These are phyloP conservation scores for Galeruca laticollis DNA, from an alignment of 2,888 invertebrate species.

Conservation along the genomic window DNA sequence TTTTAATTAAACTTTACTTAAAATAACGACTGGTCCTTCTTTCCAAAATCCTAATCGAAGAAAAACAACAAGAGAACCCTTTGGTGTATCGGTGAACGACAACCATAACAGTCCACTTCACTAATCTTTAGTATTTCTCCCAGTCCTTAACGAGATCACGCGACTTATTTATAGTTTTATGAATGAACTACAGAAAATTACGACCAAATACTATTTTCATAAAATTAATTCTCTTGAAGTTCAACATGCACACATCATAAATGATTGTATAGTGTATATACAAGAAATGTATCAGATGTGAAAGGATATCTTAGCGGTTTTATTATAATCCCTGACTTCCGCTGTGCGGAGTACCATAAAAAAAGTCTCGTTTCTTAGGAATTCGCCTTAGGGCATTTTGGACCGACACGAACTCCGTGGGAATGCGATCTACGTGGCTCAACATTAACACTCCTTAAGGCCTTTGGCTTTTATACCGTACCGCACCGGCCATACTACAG, in stretches of 20 bases:
- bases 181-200: conserved; percentile 33
- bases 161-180: conserved; percentile 25
- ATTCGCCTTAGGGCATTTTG: conserved; percentile 46
- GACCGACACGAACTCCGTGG: conserved; percentile 48
- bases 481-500: conserved; percentile 32
- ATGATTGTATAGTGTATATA: background rate
- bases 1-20: no score
- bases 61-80: no score
- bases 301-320: conserved; percentile 29
- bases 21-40: no score
- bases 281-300: conserved; percentile 11
- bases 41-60: no score
- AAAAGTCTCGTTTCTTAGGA: conserved; percentile 44
- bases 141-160: conserved; percentile 14
- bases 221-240: conserved; percentile 15
- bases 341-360: conserved; percentile 41
- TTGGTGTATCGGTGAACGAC: no score
- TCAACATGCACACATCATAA: background rate
- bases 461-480: conserved; percentile 38
- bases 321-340: conserved; percentile 48
- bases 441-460: conserved; percentile 40
- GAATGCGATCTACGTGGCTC: conserved; percentile 41
- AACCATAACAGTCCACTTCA: no score
- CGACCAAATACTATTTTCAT: conserved; percentile 15
- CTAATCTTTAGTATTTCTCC: background rate